These are phyloP conservation scores for Tarsius wallacei DNA, from an alignment of 2,797 vertebrate species.

Conservation along the genomic window DNA sequence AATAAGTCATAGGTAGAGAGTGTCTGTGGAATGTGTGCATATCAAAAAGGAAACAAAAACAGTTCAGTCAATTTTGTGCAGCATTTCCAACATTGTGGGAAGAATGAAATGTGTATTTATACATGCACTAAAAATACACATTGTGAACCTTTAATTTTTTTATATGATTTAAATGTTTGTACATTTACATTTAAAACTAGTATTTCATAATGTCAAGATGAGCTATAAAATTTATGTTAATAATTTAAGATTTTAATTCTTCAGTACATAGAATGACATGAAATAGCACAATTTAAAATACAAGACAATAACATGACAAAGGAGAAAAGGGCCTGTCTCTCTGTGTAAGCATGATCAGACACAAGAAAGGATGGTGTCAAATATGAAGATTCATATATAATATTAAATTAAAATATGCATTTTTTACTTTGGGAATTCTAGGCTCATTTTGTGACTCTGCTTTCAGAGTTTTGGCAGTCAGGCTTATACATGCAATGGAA, in stretches of 20 bases:
- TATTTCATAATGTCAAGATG: neutral
- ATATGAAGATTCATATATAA: neutral
- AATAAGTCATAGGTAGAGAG: neutral
- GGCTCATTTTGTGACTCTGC: neutral
- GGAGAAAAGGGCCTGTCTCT: neutral
- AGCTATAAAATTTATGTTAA: neutral
- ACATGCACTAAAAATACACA: neutral
- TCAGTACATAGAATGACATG: neutral
- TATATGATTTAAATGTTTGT: neutral
- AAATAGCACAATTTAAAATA: neutral
- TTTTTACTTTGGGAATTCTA: neutral
- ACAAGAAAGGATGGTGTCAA: neutral
- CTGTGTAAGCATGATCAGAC: neutral
- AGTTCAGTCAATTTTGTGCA: neutral
- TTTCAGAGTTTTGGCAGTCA: neutral
- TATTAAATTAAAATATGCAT: neutral
- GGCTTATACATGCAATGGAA: neutral
- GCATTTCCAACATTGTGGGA: neutral
- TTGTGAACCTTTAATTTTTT: neutral
- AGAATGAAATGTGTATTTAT: neutral
- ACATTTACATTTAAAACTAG: conserved; percentile 16
- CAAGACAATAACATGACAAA: neutral
- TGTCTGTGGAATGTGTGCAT: neutral
- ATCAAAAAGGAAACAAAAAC: conserved; percentile 11
- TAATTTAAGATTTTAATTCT: neutral